Conservation (phyloP, 2,888 invertebrate genomes). For the Caenorhabditis virilis region DNA sequence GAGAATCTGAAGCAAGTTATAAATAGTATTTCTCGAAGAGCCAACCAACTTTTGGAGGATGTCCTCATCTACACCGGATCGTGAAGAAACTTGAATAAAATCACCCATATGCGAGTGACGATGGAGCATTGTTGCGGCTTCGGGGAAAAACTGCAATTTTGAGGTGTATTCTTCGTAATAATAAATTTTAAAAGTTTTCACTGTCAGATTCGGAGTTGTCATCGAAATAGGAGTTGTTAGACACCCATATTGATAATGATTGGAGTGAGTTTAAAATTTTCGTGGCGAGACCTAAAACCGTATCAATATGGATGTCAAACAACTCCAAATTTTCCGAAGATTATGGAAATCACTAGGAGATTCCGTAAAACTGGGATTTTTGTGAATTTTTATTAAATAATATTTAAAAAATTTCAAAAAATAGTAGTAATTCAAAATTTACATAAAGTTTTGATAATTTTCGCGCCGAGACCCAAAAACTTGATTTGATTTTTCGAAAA, state of each 20-base stretch:
- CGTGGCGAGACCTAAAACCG: no score
- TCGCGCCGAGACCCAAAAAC: not conserved
- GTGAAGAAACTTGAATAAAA: constrained; percentile 42
- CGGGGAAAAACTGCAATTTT: constrained; percentile 40
- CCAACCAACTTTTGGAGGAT: constrained; percentile 24
- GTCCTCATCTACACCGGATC: constrained; percentile 33
- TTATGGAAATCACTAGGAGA: no score
- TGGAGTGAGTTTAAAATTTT: no score
- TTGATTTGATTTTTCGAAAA: not conserved
- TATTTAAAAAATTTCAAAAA: not conserved
- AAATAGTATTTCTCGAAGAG: not conserved
- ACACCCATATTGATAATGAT: no score
- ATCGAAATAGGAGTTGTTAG: no score
- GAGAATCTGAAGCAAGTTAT: constrained; percentile 27
- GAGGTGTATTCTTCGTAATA: no score
- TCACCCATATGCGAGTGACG: constrained; percentile 51
- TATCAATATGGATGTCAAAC: no score
- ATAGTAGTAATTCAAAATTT: not conserved
- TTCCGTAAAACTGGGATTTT: no score
- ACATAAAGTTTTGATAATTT: not conserved
- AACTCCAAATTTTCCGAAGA: no score
- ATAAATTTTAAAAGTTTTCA: no score
- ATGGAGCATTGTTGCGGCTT: constrained; percentile 29
- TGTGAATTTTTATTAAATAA: not conserved
- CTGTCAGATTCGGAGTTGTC: no score